Conservation (phyloP, 2,888 invertebrate species). For the Phymatocera aterrima region DNA sequence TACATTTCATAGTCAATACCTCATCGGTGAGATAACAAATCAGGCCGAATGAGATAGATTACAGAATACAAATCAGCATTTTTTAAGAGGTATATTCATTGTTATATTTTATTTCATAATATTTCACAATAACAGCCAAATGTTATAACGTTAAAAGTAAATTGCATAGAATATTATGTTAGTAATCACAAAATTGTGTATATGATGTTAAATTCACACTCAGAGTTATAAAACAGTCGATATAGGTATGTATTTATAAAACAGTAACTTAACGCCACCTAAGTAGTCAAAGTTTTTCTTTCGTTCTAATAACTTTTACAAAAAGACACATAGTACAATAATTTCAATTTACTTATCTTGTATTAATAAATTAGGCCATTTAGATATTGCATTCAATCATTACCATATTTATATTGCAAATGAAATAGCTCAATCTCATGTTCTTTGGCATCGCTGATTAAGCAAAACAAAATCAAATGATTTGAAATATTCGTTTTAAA, state of each 20-base stretch:
- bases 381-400: conserved; percentile 28
- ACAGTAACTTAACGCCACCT: not conserved
- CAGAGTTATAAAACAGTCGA: not conserved
- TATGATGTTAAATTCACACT: not conserved
- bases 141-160: not conserved
- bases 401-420: not conserved
- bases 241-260: conserved; percentile 19
- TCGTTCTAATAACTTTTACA: not conserved
- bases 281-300: not conserved
- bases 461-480: not conserved
- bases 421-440: not conserved
- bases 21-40: not conserved
- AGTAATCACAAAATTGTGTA: not conserved
- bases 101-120: not conserved
- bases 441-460: conserved; percentile 27
- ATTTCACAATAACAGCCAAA: conserved; percentile 5
- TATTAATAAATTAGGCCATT: conserved; percentile 37
- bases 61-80: not conserved
- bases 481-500: not conserved
- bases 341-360: conserved; percentile 10
- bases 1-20: not conserved
- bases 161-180: not conserved
- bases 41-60: conserved; percentile 21
- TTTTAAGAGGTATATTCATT: not conserved
- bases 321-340: conserved; percentile 12